A percentile compares a stretch with the other conserved stretches of the same genome.
Evolutionary conservation across 2,888 invertebrate genomes (phyloP).

Genomic region (Antheraea yamamai): DNA sequence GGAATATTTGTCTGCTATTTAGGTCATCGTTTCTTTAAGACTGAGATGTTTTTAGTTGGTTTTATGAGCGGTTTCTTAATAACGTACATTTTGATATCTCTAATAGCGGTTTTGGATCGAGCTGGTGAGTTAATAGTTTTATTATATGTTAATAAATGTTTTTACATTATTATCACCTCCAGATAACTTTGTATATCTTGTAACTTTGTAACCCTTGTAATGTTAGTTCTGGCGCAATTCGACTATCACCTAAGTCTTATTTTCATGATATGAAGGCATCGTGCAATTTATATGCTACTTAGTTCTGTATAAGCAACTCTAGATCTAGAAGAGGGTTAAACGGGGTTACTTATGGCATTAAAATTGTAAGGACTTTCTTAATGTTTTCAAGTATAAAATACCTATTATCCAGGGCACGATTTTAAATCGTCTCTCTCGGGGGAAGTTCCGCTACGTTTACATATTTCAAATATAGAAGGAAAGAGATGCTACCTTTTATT

Average conservation of each 20-base stretch:
- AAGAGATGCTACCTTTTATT: not conserved
- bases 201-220: not conserved
- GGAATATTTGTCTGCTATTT: constrained; percentile 84
- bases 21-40: constrained; percentile 85
- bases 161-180: too few species aligned
- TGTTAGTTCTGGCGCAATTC: not conserved
- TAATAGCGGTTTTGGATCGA: constrained; percentile 45
- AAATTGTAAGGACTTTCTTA: too few species aligned
- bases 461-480: not conserved
- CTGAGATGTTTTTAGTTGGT: constrained; percentile 84
- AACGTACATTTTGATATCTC: constrained; percentile 74
- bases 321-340: too few species aligned
- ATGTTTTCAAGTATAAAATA: too few species aligned
- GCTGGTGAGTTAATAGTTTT: constrained; percentile 36
- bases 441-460: too few species aligned
- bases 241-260: not conserved
- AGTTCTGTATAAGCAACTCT: too few species aligned
- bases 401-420: not conserved
- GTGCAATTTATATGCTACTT: not conserved
- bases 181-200: too few species aligned
- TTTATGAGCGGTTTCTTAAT: constrained; percentile 80
- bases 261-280: not conserved
- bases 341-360: too few species aligned
- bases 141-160: not conserved
- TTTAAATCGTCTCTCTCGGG: not conserved